Evolutionary conservation across 2,113 vertebrate genomes (phyloP).

Genomic region (Pelusios castaneus): DNA sequence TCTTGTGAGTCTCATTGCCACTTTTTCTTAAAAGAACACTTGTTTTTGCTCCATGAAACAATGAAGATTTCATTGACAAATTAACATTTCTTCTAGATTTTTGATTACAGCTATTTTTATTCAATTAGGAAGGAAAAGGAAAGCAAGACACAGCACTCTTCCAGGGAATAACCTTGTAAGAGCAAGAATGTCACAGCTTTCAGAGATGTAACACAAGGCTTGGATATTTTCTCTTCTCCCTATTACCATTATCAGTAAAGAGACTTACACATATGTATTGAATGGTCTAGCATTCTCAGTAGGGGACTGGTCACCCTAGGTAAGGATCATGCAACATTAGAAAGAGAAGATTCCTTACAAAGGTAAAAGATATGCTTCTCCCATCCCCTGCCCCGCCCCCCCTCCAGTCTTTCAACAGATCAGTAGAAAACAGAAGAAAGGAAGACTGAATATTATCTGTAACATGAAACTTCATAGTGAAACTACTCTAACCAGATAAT

Average conservation of each 20-base stretch:
- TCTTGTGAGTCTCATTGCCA: background rate
- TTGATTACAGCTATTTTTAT: background rate
- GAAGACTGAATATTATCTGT: background rate
- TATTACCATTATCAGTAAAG: background rate
- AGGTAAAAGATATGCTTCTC: background rate
- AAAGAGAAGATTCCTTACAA: background rate
- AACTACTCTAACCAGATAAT: background rate
- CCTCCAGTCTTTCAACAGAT: background rate
- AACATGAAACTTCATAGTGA: background rate
- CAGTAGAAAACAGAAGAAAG: accelerated
- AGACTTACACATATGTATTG: background rate
- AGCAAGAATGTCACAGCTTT: background rate
- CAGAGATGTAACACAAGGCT: background rate
- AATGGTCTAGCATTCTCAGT: background rate
- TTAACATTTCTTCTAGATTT: background rate
- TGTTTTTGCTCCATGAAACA: background rate
- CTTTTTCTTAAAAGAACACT: background rate
- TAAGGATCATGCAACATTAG: background rate
- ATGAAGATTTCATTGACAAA: background rate
- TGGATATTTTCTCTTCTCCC: background rate
- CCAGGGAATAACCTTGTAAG: background rate
- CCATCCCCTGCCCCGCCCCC: too few relatives aligned
- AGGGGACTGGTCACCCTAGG: background rate
- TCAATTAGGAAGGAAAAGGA: background rate
- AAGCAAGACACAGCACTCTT: background rate